Evolutionary conservation across 2,888 invertebrate species (phyloP).

Genomic region (Erynnis tages): DNA sequence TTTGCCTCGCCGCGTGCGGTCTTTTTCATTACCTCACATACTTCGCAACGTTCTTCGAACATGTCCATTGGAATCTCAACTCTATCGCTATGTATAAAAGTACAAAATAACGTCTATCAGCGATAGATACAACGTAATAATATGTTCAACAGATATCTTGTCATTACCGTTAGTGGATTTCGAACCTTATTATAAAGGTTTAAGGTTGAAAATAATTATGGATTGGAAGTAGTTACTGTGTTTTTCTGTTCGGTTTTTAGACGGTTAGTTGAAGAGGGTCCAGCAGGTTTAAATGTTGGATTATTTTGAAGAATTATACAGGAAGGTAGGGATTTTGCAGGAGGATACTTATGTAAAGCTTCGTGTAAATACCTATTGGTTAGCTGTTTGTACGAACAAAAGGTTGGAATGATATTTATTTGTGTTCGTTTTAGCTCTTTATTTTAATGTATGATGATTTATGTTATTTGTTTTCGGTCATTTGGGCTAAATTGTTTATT

Average conservation of each 20-base stretch:
- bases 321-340: constrained; percentile 11
- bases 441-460: no score
- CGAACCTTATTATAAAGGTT: not conserved
- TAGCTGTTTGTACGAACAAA: not conserved
- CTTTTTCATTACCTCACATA: constrained; percentile 61
- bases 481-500: no score
- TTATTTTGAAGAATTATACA: constrained; percentile 21
- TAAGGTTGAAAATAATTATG: not conserved
- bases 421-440: no score
- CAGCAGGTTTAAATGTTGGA: constrained; percentile 22
- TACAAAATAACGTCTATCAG: not conserved
- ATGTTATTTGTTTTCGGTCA: no score
- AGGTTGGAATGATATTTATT: not conserved
- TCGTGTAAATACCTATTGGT: not conserved
- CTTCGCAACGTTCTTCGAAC: constrained; percentile 9
- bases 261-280: constrained; percentile 20
- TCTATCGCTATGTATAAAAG: not conserved
- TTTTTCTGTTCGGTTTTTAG: not conserved
- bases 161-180: not conserved
- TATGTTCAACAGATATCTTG: not conserved
- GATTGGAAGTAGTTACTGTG: not conserved
- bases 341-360: not conserved
- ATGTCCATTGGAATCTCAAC: constrained; percentile 18
- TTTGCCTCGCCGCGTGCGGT: constrained; percentile 72
- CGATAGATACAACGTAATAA: not conserved